A percentile compares a stretch with the other conserved stretches of the same genome.
These are phyloP conservation scores for Merluccius polli DNA, from an alignment of 2,797 vertebrate species.

Conservation along the genomic window DNA sequence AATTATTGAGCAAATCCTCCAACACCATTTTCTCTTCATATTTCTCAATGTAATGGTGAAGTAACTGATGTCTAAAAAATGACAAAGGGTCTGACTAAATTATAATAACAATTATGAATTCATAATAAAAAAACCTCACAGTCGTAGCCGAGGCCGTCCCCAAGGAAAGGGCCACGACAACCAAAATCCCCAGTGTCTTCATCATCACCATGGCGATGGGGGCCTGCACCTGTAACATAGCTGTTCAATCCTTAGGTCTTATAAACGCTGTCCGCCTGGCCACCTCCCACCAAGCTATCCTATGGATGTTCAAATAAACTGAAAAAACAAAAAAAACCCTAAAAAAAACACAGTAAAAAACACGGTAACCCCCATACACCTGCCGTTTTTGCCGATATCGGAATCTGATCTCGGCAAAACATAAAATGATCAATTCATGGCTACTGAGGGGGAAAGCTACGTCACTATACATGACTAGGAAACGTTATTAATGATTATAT, in stretches of 20 bases:
- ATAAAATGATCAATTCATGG: too few species aligned
- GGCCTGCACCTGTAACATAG: not conserved
- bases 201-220: slow-evolving; percentile 55
- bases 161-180: slow-evolving; percentile 56
- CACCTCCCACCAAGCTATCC: not conserved
- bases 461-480: too few species aligned
- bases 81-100: not conserved
- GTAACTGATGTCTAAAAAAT: not conserved
- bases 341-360: too few species aligned
- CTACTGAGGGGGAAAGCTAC: too few species aligned
- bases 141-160: slow-evolving; percentile 51
- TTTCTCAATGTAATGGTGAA: not conserved
- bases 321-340: too few species aligned
- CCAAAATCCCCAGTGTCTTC: slow-evolving; percentile 52
- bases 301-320: not conserved
- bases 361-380: too few species aligned
- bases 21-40: not conserved
- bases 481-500: too few species aligned
- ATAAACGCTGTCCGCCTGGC: slow-evolving; percentile 10
- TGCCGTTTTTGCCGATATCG: too few species aligned
- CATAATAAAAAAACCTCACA: slow-evolving; percentile 56
- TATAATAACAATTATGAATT: not conserved
- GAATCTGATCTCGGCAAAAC: too few species aligned
- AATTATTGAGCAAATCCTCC: not conserved
- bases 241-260: slow-evolving; percentile 18